Percentiles rank a stretch among this genome's conserved stretches.
phyloP scores from a whole-genome alignment of 2,113 vertebrate genomes.

The Uria aalge region DNA sequence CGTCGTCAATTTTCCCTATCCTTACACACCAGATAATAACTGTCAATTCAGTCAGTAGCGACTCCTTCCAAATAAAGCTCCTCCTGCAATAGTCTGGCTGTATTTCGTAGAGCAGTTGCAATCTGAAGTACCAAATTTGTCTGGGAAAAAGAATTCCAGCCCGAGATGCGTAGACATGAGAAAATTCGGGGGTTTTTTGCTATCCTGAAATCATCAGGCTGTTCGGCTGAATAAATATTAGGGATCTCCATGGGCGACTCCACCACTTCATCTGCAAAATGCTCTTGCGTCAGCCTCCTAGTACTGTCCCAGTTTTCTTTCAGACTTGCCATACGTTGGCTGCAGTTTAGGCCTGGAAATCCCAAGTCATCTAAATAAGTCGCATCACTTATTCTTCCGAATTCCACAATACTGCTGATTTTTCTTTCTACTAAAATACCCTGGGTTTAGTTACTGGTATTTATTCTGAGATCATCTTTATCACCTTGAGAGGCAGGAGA shows the following conservation, averaged over 20 bases:
- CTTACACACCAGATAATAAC: not conserved
- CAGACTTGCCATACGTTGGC: not conserved
- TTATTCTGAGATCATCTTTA: conserved; percentile 2
- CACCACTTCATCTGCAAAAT: not conserved
- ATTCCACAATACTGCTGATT: not conserved
- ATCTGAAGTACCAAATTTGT: not conserved
- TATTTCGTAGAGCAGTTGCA: not conserved
- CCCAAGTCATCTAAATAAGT: not conserved
- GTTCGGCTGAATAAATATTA: not conserved
- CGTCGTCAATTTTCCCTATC: not conserved
- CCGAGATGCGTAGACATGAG: not conserved
- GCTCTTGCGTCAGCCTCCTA: not conserved
- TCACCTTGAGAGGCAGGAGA: not conserved
- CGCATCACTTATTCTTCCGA: not conserved
- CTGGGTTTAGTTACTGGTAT: not conserved
- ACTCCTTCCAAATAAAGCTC: not conserved
- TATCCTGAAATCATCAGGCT: not conserved
- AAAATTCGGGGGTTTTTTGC: not conserved
- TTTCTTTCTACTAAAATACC: not conserved
- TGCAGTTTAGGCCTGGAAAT: not conserved
- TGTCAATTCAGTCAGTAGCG: not conserved
- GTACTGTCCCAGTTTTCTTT: not conserved
- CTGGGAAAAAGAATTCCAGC: not conserved
- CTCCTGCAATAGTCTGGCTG: not conserved
- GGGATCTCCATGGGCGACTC: not conserved